Base-by-base conservation (phyloP, 2,797 vertebrate species). In the Sciurus vulgaris region DNA sequence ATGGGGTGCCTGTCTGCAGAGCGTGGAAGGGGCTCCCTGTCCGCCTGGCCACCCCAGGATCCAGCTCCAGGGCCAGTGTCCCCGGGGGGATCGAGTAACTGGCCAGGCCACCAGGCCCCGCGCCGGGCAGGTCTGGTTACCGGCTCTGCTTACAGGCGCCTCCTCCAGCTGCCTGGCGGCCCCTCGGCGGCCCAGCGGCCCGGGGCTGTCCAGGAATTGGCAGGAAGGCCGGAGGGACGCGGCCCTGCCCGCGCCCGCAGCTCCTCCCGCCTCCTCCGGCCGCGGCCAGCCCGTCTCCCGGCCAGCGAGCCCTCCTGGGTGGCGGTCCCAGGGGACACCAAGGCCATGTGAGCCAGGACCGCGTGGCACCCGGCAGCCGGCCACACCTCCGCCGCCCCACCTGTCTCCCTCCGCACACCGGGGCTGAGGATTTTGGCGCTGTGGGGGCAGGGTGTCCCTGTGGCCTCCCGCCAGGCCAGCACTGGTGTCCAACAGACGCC, bases 201-300 rank as follows among this genome's bases (percentile, higher is more conserved):
- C 67, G 2, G 5, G 65, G 92, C 96, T 96, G 93, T 97, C 96
- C 94, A 97, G 96, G 96, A 97, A 97, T 95, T 67, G 89, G 94
- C 63, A 6, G 65, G 17, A 38, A 38, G 12, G 47, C 54, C 28
- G 1, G 67, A n/a, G 63, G 78, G 18, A 5, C 5, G 51, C 3
- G 14, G 54, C 54, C 54, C 7, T 3, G 49, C 11, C 49, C 12
- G 49, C 1, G 54, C 54, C 54, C 7, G 54, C 54, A 47, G 54
- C 54, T 56, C 54, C 8, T 56, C 59, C 28, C 7, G 5, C 38
- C 6, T 15, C 54, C 61, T 91, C 47, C 35, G 18, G 33, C 9
- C n/a, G 49, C 15, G 6, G 0, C 28, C 33, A 22, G 59, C 47
- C 79, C 11, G 89, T 89, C 67, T 86, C 82, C 28, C 49, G 12